Percentiles rank a stretch among this genome's conserved stretches.
Evolutionary conservation across 2,888 invertebrate genomes (phyloP).

Genomic region (Monopis laevigella): DNA sequence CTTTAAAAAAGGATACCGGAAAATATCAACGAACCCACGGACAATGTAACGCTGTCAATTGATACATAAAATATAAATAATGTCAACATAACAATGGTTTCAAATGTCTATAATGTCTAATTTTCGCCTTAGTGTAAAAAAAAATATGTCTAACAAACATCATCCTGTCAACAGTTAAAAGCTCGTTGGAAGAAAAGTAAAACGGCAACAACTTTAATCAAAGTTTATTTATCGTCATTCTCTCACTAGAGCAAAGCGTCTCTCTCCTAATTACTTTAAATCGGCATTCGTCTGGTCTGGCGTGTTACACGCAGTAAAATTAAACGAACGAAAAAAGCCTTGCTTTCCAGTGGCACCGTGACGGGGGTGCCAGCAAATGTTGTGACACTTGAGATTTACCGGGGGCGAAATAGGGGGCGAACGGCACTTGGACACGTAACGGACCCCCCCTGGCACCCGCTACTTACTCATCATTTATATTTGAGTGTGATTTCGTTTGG

Average conservation of each 20-base stretch:
- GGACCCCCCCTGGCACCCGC: slow-evolving; percentile 27
- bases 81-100: no score
- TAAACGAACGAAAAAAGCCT: slow-evolving; percentile 29
- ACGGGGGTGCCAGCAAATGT: slow-evolving; percentile 36
- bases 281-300: slow-evolving; percentile 16
- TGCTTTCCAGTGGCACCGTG: slow-evolving; percentile 34
- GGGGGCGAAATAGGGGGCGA: slow-evolving; percentile 28
- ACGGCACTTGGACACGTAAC: slow-evolving; percentile 55
- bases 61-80: slow-evolving; percentile 7
- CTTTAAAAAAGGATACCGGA: slow-evolving; percentile 29
- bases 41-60: slow-evolving; percentile 13
- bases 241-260: background rate
- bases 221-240: slow-evolving; percentile 3
- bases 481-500: slow-evolving; percentile 60
- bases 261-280: slow-evolving; percentile 13
- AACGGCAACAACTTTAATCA: slow-evolving; percentile 4
- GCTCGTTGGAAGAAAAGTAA: slow-evolving; percentile 1
- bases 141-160: no score
- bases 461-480: slow-evolving; percentile 61
- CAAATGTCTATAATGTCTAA: no score
- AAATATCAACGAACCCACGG: slow-evolving; percentile 21
- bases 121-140: no score
- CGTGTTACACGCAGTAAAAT: slow-evolving; percentile 27
- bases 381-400: slow-evolving; percentile 51
- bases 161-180: background rate